These are phyloP conservation scores for Mythimna vitellina DNA, from an alignment of 2,888 invertebrate genomes.

Conservation along the genomic window DNA sequence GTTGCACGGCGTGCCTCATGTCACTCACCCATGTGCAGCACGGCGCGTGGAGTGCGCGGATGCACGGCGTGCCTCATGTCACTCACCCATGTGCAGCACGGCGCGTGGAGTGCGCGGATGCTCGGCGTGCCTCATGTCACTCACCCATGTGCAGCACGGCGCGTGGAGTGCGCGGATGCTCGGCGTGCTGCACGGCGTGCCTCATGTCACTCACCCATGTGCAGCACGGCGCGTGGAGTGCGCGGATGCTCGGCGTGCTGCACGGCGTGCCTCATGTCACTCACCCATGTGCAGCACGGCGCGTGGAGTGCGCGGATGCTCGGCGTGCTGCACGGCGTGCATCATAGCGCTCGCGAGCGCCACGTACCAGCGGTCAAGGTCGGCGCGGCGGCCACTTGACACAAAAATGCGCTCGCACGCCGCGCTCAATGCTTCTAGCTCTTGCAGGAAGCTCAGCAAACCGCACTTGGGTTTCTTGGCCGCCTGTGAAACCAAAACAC, in stretches of 20 bases:
- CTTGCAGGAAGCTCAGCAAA: constrained; percentile 96
- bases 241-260: constrained; percentile 84
- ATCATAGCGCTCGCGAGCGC: background rate
- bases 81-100: constrained; percentile 16
- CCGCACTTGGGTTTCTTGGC: constrained; percentile 94
- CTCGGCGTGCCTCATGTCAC: constrained; percentile 93
- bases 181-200: constrained; percentile 87
- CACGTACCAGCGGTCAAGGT: constrained; percentile 12
- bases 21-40: constrained; percentile 15
- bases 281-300: constrained; percentile 64
- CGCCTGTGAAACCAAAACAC: constrained; percentile 84
- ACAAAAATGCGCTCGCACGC: constrained; percentile 94
- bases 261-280: constrained; percentile 74
- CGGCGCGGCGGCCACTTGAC: constrained; percentile 91
- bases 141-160: background rate
- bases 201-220: constrained; percentile 86
- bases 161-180: background rate
- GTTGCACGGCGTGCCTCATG: no score
- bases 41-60: background rate
- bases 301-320: constrained; percentile 95
- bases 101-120: constrained; percentile 1
- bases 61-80: constrained; percentile 88
- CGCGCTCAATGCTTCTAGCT: constrained; percentile 95
- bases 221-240: constrained; percentile 48
- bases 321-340: constrained; percentile 87